Conservation (phyloP, 2,113 vertebrate species). For the Phrynocephalus versicolor region DNA sequence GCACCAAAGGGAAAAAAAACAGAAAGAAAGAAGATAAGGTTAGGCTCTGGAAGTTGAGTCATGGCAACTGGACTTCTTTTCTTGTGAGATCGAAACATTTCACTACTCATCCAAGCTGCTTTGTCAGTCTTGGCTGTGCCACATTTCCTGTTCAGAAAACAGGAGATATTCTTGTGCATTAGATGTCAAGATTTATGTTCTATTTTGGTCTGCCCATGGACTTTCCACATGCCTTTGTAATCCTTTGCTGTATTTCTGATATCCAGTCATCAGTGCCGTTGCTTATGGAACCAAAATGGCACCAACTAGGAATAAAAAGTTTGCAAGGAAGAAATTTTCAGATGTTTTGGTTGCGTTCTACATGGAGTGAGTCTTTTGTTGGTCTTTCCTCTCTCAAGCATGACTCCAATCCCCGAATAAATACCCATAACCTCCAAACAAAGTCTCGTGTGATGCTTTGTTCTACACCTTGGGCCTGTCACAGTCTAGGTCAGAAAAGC, state of each 20-base stretch:
- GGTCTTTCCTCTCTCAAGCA: too few relatives aligned
- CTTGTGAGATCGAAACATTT: too few relatives aligned
- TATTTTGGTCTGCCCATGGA: neutral
- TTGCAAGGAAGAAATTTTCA: neutral
- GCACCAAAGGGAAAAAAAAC: too few relatives aligned
- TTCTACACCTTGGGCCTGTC: neutral
- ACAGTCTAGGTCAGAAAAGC: neutral
- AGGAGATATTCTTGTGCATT: rapidly evolving
- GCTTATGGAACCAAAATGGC: neutral
- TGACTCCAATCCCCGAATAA: neutral
- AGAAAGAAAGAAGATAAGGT: neutral
- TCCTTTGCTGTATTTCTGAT: neutral
- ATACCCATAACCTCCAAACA: too few relatives aligned
- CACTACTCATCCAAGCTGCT: too few relatives aligned
- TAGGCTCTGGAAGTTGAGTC: neutral
- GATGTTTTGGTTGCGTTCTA: neutral
- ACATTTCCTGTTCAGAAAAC: neutral
- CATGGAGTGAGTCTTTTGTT: too few relatives aligned
- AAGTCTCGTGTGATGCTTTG: neutral
- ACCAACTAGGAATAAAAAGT: neutral
- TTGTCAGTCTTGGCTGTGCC: neutral
- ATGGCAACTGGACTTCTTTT: too few relatives aligned
- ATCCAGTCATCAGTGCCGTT: neutral
- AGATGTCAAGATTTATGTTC: slow-evolving; percentile 10
- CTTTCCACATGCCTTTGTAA: neutral